A percentile compares a stretch with the other conserved stretches of the same genome.
phyloP scores from a whole-genome alignment of 92 coral and sea anemone genomes.

The Ricordea florida region DNA sequence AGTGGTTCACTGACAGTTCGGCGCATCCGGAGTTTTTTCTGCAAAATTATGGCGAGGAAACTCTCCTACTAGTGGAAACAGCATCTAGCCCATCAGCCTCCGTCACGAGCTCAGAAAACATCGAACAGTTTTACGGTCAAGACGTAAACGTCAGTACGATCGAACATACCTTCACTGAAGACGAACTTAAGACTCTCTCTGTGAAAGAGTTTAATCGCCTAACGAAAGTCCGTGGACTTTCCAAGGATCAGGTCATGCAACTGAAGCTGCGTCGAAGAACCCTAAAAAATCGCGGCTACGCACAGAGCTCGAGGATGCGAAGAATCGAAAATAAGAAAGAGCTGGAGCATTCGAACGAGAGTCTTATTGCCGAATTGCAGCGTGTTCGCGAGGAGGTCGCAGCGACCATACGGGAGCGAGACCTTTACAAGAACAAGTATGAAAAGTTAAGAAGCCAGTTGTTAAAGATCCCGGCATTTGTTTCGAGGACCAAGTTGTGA shows the following conservation, averaged over 20 bases:
- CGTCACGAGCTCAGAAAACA: slow-evolving; percentile 8
- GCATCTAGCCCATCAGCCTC: slow-evolving; percentile 12
- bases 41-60: neutral
- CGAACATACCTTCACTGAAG: slow-evolving; percentile 30
- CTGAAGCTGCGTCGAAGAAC: slow-evolving; percentile 77
- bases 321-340: slow-evolving; percentile 59
- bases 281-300: slow-evolving; percentile 83
- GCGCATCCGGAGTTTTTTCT: no score
- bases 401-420: slow-evolving; percentile 36
- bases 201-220: slow-evolving; percentile 77
- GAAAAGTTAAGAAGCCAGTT: neutral
- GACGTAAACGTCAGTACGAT: slow-evolving; percentile 1
- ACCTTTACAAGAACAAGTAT: slow-evolving; percentile 19
- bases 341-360: slow-evolving; percentile 33
- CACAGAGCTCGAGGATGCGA: slow-evolving; percentile 78
- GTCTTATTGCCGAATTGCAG: slow-evolving; percentile 40
- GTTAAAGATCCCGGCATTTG: neutral
- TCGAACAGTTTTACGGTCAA: neutral
- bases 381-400: slow-evolving; percentile 26
- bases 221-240: slow-evolving; percentile 56
- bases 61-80: neutral
- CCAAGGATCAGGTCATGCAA: slow-evolving; percentile 28
- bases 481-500: neutral
- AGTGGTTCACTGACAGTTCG: slow-evolving; percentile 26
- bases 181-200: slow-evolving; percentile 43